These are phyloP conservation scores for Protophormia terraenovae DNA, from an alignment of 2,888 invertebrate genomes.

Conservation along the genomic window DNA sequence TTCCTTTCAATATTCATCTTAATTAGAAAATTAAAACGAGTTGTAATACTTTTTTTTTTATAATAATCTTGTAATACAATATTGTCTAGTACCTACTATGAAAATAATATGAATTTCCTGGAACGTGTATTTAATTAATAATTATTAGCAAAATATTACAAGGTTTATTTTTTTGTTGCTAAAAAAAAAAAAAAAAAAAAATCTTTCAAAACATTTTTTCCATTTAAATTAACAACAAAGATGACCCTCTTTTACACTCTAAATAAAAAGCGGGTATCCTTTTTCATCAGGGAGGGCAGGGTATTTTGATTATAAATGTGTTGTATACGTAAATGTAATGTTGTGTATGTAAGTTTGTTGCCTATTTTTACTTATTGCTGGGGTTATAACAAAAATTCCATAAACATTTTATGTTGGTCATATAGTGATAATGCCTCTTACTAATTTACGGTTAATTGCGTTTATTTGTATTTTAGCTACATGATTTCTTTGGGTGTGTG, in stretches of 20 bases:
- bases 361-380: neutral
- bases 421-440: conserved; percentile 10
- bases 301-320: neutral
- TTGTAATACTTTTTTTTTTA: neutral
- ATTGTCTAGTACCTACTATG: neutral
- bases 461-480: conserved; percentile 41
- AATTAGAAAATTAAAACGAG: neutral
- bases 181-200: neutral
- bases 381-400: neutral
- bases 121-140: neutral
- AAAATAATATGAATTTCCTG: neutral
- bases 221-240: neutral
- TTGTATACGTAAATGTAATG: neutral
- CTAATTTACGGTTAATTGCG: conserved; percentile 53
- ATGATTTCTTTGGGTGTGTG: neutral
- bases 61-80: neutral
- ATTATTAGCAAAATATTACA: neutral
- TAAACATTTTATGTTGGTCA: neutral
- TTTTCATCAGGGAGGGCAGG: neutral
- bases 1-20: neutral
- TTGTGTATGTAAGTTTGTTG: neutral
- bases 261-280: neutral
- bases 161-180: neutral
- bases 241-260: neutral
- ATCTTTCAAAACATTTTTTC: neutral